These are phyloP conservation scores for Talpa occidentalis DNA, from an alignment of 2,113 vertebrate genomes.

Conservation along the genomic window DNA sequence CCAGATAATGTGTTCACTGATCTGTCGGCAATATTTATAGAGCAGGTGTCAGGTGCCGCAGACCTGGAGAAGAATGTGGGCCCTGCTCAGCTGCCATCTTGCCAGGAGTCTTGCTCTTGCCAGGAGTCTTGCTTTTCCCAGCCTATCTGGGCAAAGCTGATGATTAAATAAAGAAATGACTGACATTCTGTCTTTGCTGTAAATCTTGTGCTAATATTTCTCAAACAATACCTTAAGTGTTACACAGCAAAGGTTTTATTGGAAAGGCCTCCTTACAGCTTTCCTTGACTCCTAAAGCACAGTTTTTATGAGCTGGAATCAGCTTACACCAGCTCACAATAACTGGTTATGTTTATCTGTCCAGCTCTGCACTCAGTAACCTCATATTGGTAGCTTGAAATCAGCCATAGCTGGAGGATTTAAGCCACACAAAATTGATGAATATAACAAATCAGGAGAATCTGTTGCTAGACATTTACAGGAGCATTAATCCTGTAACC, in stretches of 20 bases:
- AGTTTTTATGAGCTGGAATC: not conserved
- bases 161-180: not conserved
- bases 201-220: not conserved
- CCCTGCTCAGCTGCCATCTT: not conserved
- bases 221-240: not conserved
- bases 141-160: not conserved
- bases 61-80: not conserved
- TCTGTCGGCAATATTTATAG: slow-evolving; percentile 47
- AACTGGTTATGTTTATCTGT: not conserved
- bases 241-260: not conserved
- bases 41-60: not conserved
- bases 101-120: not conserved
- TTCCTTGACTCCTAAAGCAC: not conserved
- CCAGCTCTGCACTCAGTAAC: fast-evolving
- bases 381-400: not conserved
- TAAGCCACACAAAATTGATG: not conserved
- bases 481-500: not conserved
- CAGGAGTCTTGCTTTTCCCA: not conserved
- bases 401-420: not conserved
- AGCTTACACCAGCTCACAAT: not conserved
- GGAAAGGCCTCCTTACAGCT: not conserved
- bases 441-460: not conserved
- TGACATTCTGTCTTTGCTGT: not conserved
- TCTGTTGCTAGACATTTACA: not conserved
- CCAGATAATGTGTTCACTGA: slow-evolving; percentile 55